A percentile compares a stretch with the other conserved stretches of the same genome.
Conservation (phyloP, 2,113 vertebrate species). For the Oreotragus oreotragus region DNA sequence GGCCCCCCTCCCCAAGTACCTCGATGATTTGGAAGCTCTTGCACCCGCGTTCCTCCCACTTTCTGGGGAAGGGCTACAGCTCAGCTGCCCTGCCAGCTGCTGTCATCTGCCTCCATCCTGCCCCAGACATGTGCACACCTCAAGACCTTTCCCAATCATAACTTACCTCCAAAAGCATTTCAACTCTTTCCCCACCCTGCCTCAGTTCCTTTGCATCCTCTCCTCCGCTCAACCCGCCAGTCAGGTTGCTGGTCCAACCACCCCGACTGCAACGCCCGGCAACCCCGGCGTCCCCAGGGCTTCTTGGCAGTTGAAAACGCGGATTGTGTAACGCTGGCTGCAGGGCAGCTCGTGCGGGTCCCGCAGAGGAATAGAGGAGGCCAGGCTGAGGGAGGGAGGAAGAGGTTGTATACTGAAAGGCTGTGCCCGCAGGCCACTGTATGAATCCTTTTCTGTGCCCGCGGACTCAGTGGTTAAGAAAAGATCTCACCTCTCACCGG, state of each 20-base stretch:
- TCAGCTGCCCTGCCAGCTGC: neutral
- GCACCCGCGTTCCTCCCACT: neutral
- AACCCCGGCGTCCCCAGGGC: neutral
- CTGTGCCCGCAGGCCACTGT: neutral
- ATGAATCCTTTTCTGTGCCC: neutral
- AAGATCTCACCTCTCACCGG: neutral
- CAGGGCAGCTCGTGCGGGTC: neutral
- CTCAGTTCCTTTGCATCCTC: too few relatives aligned
- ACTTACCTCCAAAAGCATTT: neutral
- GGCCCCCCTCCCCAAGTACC: neutral
- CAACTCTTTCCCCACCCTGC: too few relatives aligned
- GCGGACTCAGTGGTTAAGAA: neutral
- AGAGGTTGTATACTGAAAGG: too few relatives aligned
- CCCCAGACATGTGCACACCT: neutral
- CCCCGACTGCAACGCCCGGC: neutral
- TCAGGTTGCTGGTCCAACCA: neutral
- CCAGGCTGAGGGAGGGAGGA: neutral
- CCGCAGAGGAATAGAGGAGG: neutral
- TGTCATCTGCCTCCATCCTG: neutral
- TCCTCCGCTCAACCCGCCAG: rapidly evolving
- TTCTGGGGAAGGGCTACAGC: neutral
- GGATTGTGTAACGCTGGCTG: conserved; percentile 36
- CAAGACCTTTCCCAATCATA: neutral
- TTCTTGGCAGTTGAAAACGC: neutral
- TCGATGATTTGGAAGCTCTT: neutral